These are phyloP conservation scores for Buathra laborator DNA, from an alignment of 2,888 invertebrate genomes.

Conservation along the genomic window DNA sequence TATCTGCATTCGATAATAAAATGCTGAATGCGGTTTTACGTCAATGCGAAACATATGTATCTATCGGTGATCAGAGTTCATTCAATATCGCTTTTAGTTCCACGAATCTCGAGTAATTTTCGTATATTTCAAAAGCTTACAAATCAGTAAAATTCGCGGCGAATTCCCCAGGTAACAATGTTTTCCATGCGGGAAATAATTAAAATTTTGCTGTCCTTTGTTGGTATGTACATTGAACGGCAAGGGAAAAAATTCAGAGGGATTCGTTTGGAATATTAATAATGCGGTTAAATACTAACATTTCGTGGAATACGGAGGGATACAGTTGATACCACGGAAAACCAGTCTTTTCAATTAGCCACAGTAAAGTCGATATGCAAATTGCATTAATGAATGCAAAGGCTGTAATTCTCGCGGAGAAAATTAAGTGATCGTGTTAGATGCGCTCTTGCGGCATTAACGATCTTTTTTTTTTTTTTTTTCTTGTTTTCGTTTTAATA, in stretches of 20 bases:
- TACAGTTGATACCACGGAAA: neutral
- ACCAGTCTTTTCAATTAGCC: conserved; percentile 33
- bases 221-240: neutral
- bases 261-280: conserved; percentile 25
- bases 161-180: neutral
- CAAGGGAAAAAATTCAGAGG: conserved; percentile 40
- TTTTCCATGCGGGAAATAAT: neutral
- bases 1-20: neutral
- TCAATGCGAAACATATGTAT: neutral
- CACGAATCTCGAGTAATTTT: neutral
- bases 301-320: neutral
- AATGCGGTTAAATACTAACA: conserved; percentile 33
- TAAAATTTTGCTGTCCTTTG: neutral
- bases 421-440: conserved; percentile 18
- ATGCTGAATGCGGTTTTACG: neutral
- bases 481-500: conserved; percentile 23
- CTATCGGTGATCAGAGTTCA: neutral
- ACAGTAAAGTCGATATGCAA: conserved; percentile 38
- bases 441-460: conserved; percentile 18
- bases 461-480: neutral
- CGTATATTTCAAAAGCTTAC: neutral
- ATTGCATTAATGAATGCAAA: conserved; percentile 19
- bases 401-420: conserved; percentile 15
- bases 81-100: neutral
- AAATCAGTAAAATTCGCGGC: neutral